These are phyloP conservation scores for Anomalospiza imberbis DNA, from an alignment of 2,797 vertebrate species.

Conservation along the genomic window DNA sequence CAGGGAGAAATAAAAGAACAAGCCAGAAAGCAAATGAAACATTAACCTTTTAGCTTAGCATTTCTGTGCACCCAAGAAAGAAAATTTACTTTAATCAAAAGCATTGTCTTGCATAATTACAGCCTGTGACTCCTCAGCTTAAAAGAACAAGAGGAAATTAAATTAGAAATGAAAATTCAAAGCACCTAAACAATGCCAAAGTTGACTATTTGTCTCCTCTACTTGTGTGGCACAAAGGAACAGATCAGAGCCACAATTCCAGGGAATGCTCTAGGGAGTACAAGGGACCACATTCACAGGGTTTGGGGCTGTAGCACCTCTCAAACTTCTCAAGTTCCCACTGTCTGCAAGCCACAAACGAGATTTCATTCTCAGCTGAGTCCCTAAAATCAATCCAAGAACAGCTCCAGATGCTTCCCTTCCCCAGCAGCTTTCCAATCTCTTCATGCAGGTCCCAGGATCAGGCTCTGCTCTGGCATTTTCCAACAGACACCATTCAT, in stretches of 20 bases:
- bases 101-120: background rate
- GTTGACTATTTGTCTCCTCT: background rate
- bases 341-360: background rate
- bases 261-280: background rate
- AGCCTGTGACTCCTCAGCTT: background rate
- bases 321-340: background rate
- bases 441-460: background rate
- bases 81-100: background rate
- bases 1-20: constrained; percentile 7
- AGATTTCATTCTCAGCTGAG: background rate
- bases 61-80: background rate
- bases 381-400: background rate
- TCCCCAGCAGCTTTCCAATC: background rate
- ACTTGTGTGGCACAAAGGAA: background rate
- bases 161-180: background rate
- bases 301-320: background rate
- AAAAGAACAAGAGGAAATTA: background rate
- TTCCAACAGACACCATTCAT: background rate
- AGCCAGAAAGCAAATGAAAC: background rate
- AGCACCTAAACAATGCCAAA: background rate
- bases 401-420: background rate
- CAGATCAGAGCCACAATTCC: background rate
- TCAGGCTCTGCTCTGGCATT: background rate
- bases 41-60: background rate
- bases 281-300: fast-evolving